Conservation (phyloP, 2,888 invertebrate species). For the Muscina levida region DNA sequence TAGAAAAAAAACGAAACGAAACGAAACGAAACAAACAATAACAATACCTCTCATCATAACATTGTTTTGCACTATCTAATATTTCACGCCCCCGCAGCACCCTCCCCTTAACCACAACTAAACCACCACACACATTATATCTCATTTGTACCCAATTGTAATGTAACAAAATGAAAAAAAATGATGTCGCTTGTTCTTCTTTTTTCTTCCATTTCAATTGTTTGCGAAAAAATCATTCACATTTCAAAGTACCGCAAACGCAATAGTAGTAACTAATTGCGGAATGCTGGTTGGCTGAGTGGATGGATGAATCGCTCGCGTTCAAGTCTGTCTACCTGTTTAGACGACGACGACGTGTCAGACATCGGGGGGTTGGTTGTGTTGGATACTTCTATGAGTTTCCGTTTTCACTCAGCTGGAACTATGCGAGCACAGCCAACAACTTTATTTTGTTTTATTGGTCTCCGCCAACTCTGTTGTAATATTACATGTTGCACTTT, state of each 20-base stretch:
- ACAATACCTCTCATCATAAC: too few relatives aligned
- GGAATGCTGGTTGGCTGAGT: slow-evolving; percentile 4
- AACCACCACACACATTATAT: not conserved
- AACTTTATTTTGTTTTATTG: slow-evolving; percentile 51
- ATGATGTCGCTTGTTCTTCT: slow-evolving; percentile 4
- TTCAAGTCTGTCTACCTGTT: too few relatives aligned
- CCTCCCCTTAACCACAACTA: not conserved
- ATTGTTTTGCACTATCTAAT: slow-evolving; percentile 31
- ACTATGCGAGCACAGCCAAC: slow-evolving; percentile 45
- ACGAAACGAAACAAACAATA: too few relatives aligned
- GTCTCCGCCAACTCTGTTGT: slow-evolving; percentile 25
- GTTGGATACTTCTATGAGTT: slow-evolving; percentile 23
- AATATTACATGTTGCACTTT: slow-evolving; percentile 58
- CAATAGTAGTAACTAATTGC: slow-evolving; percentile 5
- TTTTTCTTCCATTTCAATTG: slow-evolving; percentile 1
- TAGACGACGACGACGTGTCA: not conserved
- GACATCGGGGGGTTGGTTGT: not conserved
- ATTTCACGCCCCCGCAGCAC: not conserved
- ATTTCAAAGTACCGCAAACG: slow-evolving; percentile 43
- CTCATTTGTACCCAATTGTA: not conserved
- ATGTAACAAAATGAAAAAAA: not conserved
- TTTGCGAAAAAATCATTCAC: slow-evolving; percentile 49
- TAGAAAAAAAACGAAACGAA: too few relatives aligned
- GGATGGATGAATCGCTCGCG: not conserved
- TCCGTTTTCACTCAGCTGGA: slow-evolving; percentile 55